These are phyloP conservation scores for Petrocephalus microphthalmus DNA, from an alignment of 2,113 vertebrate genomes.

Conservation along the genomic window DNA sequence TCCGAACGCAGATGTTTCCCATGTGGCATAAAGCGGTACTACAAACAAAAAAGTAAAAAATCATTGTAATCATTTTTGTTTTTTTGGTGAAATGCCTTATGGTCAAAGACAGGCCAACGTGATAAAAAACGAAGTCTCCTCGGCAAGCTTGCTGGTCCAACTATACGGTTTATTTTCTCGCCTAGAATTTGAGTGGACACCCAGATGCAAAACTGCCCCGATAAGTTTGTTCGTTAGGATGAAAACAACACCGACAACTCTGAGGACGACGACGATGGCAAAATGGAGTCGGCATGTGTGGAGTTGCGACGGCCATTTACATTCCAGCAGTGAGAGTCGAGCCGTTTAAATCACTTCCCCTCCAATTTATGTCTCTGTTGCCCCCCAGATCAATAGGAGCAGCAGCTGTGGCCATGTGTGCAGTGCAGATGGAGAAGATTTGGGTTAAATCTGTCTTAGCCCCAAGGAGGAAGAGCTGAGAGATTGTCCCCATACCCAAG, in stretches of 20 bases:
- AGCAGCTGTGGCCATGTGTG: constrained; percentile 63
- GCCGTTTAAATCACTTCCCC: constrained; percentile 72
- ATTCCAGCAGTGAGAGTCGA: constrained; percentile 67
- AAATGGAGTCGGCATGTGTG: background rate
- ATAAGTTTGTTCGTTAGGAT: background rate
- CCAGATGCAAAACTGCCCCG: background rate
- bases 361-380: constrained; percentile 67
- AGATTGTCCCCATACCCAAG: constrained; percentile 65
- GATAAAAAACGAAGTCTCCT: background rate
- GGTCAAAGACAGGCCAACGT: background rate
- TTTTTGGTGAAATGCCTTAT: background rate
- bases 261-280: background rate
- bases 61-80: background rate
- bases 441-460: constrained; percentile 66
- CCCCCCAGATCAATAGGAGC: constrained; percentile 56
- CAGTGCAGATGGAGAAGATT: constrained; percentile 65
- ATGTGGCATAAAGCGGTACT: background rate
- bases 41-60: background rate
- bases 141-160: background rate
- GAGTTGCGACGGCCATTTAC: constrained; percentile 44
- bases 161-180: background rate
- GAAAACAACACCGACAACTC: background rate
- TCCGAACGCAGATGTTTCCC: background rate
- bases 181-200: background rate
- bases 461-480: constrained; percentile 40